Evolutionary conservation across 1,140 invertebrate species (phyloP).

Genomic region (Caenorhabditis latens): DNA sequence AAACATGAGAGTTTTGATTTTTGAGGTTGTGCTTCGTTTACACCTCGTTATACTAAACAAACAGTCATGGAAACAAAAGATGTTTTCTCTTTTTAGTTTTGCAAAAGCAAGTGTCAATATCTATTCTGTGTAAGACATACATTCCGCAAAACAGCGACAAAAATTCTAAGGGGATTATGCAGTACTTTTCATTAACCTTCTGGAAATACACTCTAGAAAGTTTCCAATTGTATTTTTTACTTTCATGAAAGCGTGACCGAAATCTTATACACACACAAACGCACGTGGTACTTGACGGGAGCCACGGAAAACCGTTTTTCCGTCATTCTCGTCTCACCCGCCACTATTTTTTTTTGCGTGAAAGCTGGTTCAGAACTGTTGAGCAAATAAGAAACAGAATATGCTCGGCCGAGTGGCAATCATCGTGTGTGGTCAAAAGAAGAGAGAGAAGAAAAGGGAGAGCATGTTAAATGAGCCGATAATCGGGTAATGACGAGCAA

Average conservation of each 20-base stretch:
- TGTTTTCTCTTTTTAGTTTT: neutral
- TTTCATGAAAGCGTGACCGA: neutral
- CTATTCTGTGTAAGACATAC: neutral
- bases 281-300: constrained; percentile 23
- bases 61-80: neutral
- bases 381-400: constrained; percentile 46
- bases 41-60: neutral
- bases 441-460: neutral
- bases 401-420: constrained; percentile 1
- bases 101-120: constrained; percentile 25
- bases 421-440: constrained; percentile 45
- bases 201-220: neutral
- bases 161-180: no score
- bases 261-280: constrained; percentile 14
- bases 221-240: neutral
- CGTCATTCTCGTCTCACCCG: neutral
- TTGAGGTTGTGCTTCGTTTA: neutral
- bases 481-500: neutral
- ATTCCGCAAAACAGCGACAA: neutral
- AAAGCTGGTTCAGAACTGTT: constrained; percentile 51
- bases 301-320: neutral
- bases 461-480: constrained; percentile 48
- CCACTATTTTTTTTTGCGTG: neutral
- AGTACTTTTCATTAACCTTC: no score
- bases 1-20: neutral